Conservation (phyloP, 2,113 vertebrate species). For the Sinocyclocheilus anophthalmus region DNA sequence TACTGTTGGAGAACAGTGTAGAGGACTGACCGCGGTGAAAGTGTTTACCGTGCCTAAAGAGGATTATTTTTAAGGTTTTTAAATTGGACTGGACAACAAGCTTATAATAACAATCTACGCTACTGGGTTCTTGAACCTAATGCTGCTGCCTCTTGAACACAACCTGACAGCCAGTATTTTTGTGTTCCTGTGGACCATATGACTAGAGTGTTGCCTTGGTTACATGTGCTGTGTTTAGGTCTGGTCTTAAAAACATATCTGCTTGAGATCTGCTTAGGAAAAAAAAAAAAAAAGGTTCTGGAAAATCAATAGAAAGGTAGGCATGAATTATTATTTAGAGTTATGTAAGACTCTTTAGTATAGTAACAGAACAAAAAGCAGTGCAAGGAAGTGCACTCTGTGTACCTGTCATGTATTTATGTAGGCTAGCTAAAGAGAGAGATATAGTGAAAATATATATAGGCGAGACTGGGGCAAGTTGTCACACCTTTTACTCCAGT, state of each 20-base stretch:
- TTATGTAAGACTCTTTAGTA: not conserved
- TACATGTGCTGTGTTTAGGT: constrained; percentile 2
- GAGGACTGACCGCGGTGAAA: not conserved
- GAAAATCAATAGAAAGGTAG: constrained; percentile 24
- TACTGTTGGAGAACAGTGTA: not conserved
- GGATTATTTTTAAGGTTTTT: not conserved
- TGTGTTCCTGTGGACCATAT: constrained; percentile 22
- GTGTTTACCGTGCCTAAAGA: not conserved
- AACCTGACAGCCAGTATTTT: constrained; percentile 43
- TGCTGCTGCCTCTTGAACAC: not conserved
- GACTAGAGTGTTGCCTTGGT: constrained; percentile 44
- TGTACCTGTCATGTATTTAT: not conserved
- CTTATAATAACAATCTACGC: constrained; percentile 1
- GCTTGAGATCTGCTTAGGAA: constrained; percentile 32
- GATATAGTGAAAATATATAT: not conserved
- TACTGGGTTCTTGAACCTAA: not conserved
- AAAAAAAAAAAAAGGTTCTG: not conserved
- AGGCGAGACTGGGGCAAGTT: not conserved
- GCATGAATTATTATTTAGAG: constrained; percentile 10
- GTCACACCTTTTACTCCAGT: not conserved
- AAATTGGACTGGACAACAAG: not conserved
- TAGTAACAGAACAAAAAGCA: not conserved
- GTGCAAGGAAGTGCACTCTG: not conserved
- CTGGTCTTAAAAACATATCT: constrained; percentile 23
- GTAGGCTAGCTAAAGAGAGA: no score